Evolutionary conservation across 1,140 invertebrate genomes (phyloP), one percentile per base, ranked within the genome.

Genomic region (Nixonia krombeini): DNA sequence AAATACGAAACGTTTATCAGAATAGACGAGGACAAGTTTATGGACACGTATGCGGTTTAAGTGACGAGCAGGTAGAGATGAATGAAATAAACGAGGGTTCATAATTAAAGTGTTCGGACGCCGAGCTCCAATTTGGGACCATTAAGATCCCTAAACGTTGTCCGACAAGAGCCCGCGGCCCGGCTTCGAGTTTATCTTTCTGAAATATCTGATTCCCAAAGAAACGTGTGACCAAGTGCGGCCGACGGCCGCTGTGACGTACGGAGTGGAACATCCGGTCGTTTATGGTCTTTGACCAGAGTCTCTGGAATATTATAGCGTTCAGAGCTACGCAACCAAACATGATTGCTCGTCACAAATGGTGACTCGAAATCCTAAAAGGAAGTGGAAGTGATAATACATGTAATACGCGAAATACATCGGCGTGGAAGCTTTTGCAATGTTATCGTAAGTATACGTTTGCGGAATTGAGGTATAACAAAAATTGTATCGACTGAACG

Each of bases 131-230:
- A 74, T 74, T 74, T 73, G 42, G 49, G 50, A 59, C 62, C 67
- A 75, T 77, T 74, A 78, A 75, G 75, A 63, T 64, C 59, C 46
- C 56, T 73, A 72, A 75, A 77, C 70, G 72, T 65, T 72, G 59
- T 72, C 65, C 55, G 66, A 72, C 73, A 64, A 62, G 64, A 31
- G 64, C 46, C 56, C 56, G 61, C 47, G 56, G 59, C 46, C 10
- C 46, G 35, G 33, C 67, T n/a, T n/a, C n/a, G n/a, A n/a, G 61
- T 74, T 74, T 72, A 74, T 72, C 69, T 74, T 52, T 59, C 51
- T 55, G 62, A 72, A 72, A 70, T 72, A 72, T 74, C 72, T 59
- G 62, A 74, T 66, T 68, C 57, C 17, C 45, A 38, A 40, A 53
- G 69, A 47, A 70, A 49, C 57, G 58, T 58, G 63, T 58, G 58